phyloP scores from a whole-genome alignment of 2,113 vertebrate genomes.

The Actenoides hombroni region DNA sequence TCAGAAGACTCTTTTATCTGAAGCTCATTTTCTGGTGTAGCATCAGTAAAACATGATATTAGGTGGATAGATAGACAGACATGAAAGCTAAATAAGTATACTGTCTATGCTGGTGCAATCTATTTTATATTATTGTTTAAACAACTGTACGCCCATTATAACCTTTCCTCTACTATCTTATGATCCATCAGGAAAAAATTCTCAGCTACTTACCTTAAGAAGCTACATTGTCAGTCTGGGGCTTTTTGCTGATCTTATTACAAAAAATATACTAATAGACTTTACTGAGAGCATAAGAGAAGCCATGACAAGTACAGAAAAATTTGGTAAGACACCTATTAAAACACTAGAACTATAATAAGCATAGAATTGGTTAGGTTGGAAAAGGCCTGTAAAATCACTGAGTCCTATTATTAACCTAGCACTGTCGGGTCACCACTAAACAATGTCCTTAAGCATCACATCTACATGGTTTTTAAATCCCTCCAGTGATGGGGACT shows the following conservation, averaged over 20 bases:
- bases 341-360: not conserved
- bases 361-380: not conserved
- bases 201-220: not conserved
- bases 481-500: too few relatives aligned
- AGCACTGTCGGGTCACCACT: not conserved
- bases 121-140: not conserved
- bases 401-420: not conserved
- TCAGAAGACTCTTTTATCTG: too few relatives aligned
- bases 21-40: too few relatives aligned
- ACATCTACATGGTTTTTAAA: too few relatives aligned
- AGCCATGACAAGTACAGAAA: not conserved
- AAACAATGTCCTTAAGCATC: not conserved
- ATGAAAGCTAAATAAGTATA: not conserved
- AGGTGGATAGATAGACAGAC: not conserved
- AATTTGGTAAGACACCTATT: not conserved
- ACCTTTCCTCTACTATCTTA: not conserved
- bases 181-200: not conserved
- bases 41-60: too few relatives aligned
- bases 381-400: not conserved
- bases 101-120: not conserved
- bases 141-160: not conserved
- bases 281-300: not conserved
- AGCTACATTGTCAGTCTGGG: not conserved
- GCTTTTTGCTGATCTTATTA: not conserved
- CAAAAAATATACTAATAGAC: not conserved